phyloP scores from a whole-genome alignment of 1,140 invertebrate species.

The Fopius arisanus region DNA sequence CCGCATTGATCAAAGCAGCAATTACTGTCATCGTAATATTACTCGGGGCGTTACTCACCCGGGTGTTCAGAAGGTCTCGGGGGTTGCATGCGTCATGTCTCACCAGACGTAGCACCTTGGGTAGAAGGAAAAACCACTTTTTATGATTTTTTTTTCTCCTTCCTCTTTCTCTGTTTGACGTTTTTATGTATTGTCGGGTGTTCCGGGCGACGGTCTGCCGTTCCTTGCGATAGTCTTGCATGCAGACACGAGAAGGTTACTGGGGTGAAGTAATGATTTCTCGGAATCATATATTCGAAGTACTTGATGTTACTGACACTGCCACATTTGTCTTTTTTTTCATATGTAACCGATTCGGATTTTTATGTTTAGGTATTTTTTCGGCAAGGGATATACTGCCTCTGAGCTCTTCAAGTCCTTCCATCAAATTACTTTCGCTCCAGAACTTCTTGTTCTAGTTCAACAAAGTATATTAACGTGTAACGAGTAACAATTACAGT shows the following conservation, averaged over 20 bases:
- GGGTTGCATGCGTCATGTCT: conserved; percentile 29
- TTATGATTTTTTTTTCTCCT: conserved; percentile 10
- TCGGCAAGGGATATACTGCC: too few species aligned
- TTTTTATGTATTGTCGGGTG: conserved; percentile 6
- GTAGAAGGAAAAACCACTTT: not conserved
- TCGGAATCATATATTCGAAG: conserved; percentile 48
- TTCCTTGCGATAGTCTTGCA: not conserved
- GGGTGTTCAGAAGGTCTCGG: conserved; percentile 27
- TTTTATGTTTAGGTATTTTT: too few species aligned
- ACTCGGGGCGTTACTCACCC: conserved; percentile 54
- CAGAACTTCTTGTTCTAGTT: too few species aligned
- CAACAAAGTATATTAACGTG: too few species aligned
- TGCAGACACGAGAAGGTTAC: not conserved
- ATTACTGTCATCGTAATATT: conserved; percentile 63
- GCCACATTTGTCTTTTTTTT: too few species aligned
- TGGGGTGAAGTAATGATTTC: conserved; percentile 48
- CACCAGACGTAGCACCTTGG: not conserved
- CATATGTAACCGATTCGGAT: too few species aligned
- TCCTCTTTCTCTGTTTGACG: conserved; percentile 3
- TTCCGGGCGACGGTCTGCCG: not conserved
- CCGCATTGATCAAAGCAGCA: conserved; percentile 62
- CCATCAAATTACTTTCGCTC: too few species aligned
- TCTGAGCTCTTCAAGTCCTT: too few species aligned
- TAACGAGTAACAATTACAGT: too few species aligned
- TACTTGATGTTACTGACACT: conserved; percentile 43